Evolutionary conservation across 92 coral and sea anemone species (phyloP).

Genomic region (Diadumene lineata): DNA sequence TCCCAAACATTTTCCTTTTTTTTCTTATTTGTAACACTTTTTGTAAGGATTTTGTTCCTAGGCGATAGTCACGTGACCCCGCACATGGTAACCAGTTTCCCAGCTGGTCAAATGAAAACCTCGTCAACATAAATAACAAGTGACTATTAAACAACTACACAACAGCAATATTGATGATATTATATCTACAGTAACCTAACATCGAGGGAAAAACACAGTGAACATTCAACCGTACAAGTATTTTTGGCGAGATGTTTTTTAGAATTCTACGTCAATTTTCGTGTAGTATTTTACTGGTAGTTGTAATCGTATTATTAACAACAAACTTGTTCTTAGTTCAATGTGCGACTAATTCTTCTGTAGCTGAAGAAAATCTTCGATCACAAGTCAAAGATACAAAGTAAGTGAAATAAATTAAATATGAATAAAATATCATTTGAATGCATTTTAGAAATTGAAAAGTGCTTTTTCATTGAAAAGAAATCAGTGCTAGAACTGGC

Average conservation of each 20-base stretch:
- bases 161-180: background rate
- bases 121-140: background rate
- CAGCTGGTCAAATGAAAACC: conserved; percentile 26
- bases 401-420: conserved; percentile 35
- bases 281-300: conserved; percentile 6
- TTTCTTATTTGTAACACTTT: background rate
- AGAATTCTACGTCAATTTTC: background rate
- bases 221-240: background rate
- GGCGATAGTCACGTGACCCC: conserved; percentile 8
- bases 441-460: too few relatives aligned
- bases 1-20: background rate
- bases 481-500: background rate
- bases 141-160: background rate
- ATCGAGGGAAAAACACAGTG: background rate
- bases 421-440: too few relatives aligned
- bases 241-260: background rate
- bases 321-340: conserved; percentile 3
- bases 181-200: background rate
- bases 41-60: background rate
- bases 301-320: background rate
- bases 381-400: conserved; percentile 50
- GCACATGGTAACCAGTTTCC: conserved; percentile 14
- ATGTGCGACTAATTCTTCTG: conserved; percentile 18
- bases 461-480: too few relatives aligned
- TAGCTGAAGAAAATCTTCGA: conserved; percentile 29